A percentile compares a stretch with the other conserved stretches of the same genome.
Evolutionary conservation across 2,113 vertebrate genomes (phyloP).

Genomic region (Chelonoidis abingdonii): DNA sequence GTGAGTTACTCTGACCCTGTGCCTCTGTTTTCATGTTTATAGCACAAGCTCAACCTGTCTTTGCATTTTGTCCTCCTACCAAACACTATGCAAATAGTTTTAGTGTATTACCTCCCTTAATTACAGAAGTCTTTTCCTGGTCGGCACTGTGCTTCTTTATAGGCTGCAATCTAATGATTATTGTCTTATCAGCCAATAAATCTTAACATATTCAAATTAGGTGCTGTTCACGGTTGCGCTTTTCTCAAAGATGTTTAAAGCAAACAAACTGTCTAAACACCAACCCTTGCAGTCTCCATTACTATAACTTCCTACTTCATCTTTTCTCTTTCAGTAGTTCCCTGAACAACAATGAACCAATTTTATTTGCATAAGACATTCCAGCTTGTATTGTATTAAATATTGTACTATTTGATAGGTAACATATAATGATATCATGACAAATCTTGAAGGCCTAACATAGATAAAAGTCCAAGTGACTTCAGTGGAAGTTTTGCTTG

Average conservation of each 20-base stretch:
- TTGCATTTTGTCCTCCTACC: neutral
- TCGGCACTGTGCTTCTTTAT: neutral
- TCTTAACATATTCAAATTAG: neutral
- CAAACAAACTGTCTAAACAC: neutral
- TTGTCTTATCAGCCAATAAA: constrained; percentile 43
- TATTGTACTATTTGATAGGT: neutral
- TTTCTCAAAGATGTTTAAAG: neutral
- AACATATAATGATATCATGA: neutral
- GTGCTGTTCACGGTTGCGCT: rapidly evolving
- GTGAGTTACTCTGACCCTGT: neutral
- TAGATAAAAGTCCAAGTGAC: neutral
- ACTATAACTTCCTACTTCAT: neutral
- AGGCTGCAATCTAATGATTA: neutral
- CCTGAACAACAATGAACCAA: neutral
- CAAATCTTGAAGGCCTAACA: neutral
- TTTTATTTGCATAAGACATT: neutral
- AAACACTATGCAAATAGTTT: rapidly evolving
- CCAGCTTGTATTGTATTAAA: neutral
- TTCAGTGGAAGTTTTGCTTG: neutral
- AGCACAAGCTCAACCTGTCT: neutral
- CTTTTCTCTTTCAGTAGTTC: neutral
- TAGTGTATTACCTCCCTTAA: neutral
- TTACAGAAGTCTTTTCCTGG: constrained; percentile 7
- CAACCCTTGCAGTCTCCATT: neutral
- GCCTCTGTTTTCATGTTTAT: constrained; percentile 1